Evolutionary conservation across 2,113 vertebrate genomes (phyloP).

Genomic region (Larimichthys polyactis): DNA sequence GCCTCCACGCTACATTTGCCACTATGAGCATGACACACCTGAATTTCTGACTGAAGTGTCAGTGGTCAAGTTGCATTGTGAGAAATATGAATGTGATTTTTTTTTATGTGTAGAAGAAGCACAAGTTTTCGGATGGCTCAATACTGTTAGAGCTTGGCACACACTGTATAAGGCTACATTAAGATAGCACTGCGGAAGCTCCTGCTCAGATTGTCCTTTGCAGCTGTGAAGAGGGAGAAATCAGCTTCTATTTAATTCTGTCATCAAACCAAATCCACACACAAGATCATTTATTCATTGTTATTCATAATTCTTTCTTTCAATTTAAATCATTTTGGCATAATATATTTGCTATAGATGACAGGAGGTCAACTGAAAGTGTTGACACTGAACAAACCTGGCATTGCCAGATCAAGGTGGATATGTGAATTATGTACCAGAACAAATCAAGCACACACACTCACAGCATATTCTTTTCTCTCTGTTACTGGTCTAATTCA

Average conservation of each 20-base stretch:
- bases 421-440: too few species aligned
- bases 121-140: constrained; percentile 29
- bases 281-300: neutral
- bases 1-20: neutral
- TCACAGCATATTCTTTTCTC: neutral
- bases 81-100: neutral
- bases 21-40: neutral
- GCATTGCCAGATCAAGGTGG: too few species aligned
- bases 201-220: neutral
- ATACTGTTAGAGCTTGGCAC: constrained; percentile 4
- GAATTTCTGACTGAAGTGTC: neutral
- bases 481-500: neutral
- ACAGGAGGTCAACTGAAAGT: neutral
- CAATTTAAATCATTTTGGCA: neutral
- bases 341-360: neutral
- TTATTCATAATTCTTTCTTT: neutral
- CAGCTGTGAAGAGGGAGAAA: neutral
- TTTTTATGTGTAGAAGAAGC: constrained; percentile 5
- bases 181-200: neutral
- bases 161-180: constrained; percentile 1
- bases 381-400: neutral
- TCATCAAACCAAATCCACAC: neutral
- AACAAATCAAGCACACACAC: too few species aligned
- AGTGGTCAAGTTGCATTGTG: neutral
- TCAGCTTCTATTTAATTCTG: neutral